Conservation (phyloP, 2,113 vertebrate genomes). For the Otus sunia region DNA sequence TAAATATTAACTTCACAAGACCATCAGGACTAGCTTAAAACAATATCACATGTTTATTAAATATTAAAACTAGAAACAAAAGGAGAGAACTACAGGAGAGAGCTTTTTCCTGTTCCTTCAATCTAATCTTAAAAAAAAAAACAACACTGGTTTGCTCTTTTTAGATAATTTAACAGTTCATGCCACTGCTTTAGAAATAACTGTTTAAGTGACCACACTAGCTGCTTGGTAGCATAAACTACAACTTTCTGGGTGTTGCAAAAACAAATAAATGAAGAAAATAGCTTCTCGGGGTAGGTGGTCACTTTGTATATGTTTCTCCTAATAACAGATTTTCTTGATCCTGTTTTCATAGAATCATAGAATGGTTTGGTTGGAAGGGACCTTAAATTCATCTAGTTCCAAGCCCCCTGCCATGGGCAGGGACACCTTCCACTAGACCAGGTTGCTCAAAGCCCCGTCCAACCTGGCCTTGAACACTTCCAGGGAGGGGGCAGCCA, state of each 20-base stretch:
- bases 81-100: not conserved
- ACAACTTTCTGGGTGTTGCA: not conserved
- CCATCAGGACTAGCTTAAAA: conserved; percentile 63
- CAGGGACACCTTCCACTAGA: no score
- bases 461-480: no score
- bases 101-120: not conserved
- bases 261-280: not conserved
- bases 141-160: not conserved
- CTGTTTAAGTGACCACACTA: not conserved
- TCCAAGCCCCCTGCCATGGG: no score
- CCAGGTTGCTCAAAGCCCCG: no score
- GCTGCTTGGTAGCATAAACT: not conserved
- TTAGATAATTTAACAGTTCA: not conserved
- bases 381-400: no score
- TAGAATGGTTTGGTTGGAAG: no score
- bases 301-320: not conserved
- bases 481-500: no score
- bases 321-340: not conserved
- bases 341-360: not conserved
- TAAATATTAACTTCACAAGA: conserved; percentile 82
- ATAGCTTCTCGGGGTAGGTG: not conserved
- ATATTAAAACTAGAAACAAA: conserved; percentile 76
- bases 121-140: not conserved
- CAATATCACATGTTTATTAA: conserved; percentile 76
- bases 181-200: not conserved